A percentile compares a stretch with the other conserved stretches of the same genome.
Evolutionary conservation across 2,888 invertebrate genomes (phyloP).

Genomic region (Hypsopygia costalis): DNA sequence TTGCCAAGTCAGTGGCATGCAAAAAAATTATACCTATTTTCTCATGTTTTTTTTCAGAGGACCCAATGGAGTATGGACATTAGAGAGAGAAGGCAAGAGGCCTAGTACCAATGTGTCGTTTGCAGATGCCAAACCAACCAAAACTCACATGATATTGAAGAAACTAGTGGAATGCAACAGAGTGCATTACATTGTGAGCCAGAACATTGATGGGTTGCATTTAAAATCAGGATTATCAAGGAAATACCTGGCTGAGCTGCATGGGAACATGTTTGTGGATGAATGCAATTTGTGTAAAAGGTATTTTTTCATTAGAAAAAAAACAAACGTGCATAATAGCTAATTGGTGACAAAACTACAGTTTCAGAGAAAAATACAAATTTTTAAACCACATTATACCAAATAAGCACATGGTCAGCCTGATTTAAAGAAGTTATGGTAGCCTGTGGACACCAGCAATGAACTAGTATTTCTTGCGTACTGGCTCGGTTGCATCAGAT

Average conservation of each 20-base stretch:
- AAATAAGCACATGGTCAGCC: too few relatives aligned
- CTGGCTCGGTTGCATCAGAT: too few relatives aligned
- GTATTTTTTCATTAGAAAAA: conserved; percentile 50
- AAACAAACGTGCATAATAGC: too few relatives aligned
- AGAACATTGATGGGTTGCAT: conserved; percentile 99
- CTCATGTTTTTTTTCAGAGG: conserved; percentile 80
- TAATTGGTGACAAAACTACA: too few relatives aligned
- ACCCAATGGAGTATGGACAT: conserved; percentile 97
- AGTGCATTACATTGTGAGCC: conserved; percentile 94
- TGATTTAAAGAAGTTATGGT: too few relatives aligned
- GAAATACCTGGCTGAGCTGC: conserved; percentile 92
- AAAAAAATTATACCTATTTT: too few relatives aligned
- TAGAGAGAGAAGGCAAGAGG: conserved; percentile 93
- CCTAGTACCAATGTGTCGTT: conserved; percentile 93
- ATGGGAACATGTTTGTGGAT: conserved; percentile 99
- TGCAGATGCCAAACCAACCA: conserved; percentile 93
- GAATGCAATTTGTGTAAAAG: conserved; percentile 94
- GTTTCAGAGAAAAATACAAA: too few relatives aligned
- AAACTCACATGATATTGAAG: conserved; percentile 95
- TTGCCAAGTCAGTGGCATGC: too few relatives aligned
- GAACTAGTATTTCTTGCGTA: too few relatives aligned
- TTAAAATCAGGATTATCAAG: conserved; percentile 92
- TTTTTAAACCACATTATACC: too few relatives aligned
- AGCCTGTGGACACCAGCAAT: too few relatives aligned
- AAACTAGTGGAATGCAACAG: conserved; percentile 84